A percentile compares a stretch with the other conserved stretches of the same genome.
phyloP scores from a whole-genome alignment of 2,888 invertebrate species.

The Heliconius ethilla region DNA sequence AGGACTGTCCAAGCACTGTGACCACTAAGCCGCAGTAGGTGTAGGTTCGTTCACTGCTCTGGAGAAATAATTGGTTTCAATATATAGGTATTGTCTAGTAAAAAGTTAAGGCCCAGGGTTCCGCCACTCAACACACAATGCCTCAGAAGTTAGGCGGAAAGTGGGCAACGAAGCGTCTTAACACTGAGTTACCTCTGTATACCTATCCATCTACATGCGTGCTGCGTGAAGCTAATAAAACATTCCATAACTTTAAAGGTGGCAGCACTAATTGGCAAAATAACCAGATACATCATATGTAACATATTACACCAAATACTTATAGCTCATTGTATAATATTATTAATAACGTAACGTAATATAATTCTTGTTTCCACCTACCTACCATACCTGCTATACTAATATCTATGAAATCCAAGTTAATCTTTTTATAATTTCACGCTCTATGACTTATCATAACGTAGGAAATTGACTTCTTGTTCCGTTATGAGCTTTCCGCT shows the following conservation, averaged over 20 bases:
- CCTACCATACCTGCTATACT: not conserved
- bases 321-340: not conserved
- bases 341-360: not conserved
- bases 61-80: no score
- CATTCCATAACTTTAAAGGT: no score
- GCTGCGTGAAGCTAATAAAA: not conserved
- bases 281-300: not conserved
- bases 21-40: no score
- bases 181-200: not conserved
- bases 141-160: no score
- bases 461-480: conserved; percentile 18
- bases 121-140: no score
- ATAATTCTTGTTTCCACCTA: not conserved
- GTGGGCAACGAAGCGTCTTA: not conserved
- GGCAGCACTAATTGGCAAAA: not conserved
- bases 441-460: not conserved
- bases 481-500: conserved; percentile 16
- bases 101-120: no score
- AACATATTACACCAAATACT: no score
- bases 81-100: no score
- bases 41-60: no score
- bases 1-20: no score
- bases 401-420: not conserved
- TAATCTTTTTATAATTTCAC: conserved; percentile 12
- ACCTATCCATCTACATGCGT: not conserved